A percentile compares a stretch with the other conserved stretches of the same genome.
Conservation (phyloP, 2,888 invertebrate genomes). For the Tipula unca region DNA sequence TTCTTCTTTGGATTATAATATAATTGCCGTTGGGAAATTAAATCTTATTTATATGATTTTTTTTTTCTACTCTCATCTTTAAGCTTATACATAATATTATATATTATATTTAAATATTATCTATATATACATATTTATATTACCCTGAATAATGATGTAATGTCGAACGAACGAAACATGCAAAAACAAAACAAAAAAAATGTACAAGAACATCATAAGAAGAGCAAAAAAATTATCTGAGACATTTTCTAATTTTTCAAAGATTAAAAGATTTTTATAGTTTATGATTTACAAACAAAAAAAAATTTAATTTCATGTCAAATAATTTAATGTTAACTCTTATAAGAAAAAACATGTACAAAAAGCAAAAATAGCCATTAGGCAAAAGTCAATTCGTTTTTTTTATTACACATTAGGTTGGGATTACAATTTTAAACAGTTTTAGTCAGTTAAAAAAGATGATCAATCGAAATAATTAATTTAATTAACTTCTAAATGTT, state of each 20-base stretch:
- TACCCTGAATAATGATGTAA: neutral
- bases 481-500: too few species aligned
- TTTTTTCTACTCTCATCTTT: neutral
- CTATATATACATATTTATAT: neutral
- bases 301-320: neutral
- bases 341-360: neutral
- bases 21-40: slow-evolving; percentile 14
- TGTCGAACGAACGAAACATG: neutral
- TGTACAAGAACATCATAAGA: neutral
- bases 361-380: neutral
- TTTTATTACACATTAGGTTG: neutral
- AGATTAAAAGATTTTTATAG: slow-evolving; percentile 8
- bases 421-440: neutral
- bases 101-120: neutral
- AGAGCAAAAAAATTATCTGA: neutral
- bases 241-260: neutral
- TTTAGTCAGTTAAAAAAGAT: neutral
- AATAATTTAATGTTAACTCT: neutral
- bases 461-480: too few species aligned
- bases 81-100: neutral
- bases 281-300: neutral
- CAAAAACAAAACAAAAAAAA: neutral
- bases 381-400: neutral
- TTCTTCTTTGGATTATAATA: neutral
- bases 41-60: neutral